These are phyloP conservation scores for Coreius guichenoti DNA, from an alignment of 2,797 vertebrate species.

Conservation along the genomic window DNA sequence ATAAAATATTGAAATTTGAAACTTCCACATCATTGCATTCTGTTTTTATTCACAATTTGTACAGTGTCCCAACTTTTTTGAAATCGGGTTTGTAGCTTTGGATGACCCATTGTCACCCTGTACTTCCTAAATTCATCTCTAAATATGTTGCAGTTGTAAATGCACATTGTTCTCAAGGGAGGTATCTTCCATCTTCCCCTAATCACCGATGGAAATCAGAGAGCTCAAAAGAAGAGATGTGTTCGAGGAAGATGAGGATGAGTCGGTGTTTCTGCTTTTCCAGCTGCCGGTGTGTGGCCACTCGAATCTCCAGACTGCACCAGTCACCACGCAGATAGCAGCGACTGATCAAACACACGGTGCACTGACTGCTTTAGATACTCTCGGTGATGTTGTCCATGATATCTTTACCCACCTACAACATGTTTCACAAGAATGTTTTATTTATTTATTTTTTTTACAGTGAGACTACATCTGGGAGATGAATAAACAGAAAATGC, in stretches of 20 bases:
- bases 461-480: not conserved
- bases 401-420: conserved; percentile 61
- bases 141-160: not conserved
- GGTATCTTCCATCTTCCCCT: not conserved
- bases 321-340: conserved; percentile 59
- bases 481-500: not conserved
- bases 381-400: conserved; percentile 62
- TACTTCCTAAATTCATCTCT: not conserved
- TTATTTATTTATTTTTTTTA: not conserved
- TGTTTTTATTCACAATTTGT: too few species aligned
- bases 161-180: not conserved
- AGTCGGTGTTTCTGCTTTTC: conserved; percentile 57
- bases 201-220: conserved; percentile 59
- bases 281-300: conserved; percentile 58
- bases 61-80: too few species aligned
- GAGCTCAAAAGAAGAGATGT: conserved; percentile 62
- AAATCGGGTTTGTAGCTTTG: too few species aligned
- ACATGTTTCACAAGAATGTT: not conserved
- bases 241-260: conserved; percentile 64
- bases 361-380: conserved; percentile 59
- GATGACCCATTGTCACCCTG: not conserved
- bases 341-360: conserved; percentile 58
- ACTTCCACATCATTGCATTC: too few species aligned
- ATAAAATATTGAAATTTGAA: too few species aligned
- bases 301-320: conserved; percentile 60